Evolutionary conservation across 2,113 vertebrate species (phyloP), one percentile per base, ranked within the genome.

Genomic region (Sorex fumeus): DNA sequence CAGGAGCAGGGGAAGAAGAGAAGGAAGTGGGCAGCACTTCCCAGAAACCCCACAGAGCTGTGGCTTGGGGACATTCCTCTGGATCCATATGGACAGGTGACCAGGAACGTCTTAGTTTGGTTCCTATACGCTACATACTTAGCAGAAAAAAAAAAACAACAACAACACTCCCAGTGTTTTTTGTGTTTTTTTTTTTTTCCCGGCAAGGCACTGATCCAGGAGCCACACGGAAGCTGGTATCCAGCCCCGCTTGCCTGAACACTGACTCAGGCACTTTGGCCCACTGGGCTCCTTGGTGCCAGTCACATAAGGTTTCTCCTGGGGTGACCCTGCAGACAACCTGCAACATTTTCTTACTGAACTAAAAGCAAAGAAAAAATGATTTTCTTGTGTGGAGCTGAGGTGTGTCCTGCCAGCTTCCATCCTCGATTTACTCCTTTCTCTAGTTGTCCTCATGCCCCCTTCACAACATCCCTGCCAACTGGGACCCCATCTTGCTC

Each of bases 301-400:
- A 88, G 92, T 91, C 74, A 75, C 11, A 16, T 76, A 84, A 94
- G 83, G 25, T 10, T 45, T 53, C 66, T 94, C 72, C 36, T 84
- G 67, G 45, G 85, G n/a, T 90, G 75, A 88, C 60, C 79, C 50
- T n/a, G 8, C 62, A 50, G 47, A 76, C 28, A 45, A 80, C 62
- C 92, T 88, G 21, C 77, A 72, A 88, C 95, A 84, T 87, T 80
- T 76, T 93, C 88, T 88, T 62, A 45, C 60, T 89, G 92, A 78
- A 88, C 88, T 87, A 69, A 80, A 94, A 88, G 53, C 67, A 82
- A 32, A 62, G 57, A 27, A 66, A 69, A 34, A 70, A 16, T 18
- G 18, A 12, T 57, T 82, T 79, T 74, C 77, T 62, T 64, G 8
- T 53, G 9, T 25, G 62, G 75, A 88, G n/a, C 83, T 62, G 67